Percentiles rank a stretch among this genome's conserved stretches.
Evolutionary conservation across 2,113 vertebrate genomes (phyloP).

Genomic region (Siniperca knerii): DNA sequence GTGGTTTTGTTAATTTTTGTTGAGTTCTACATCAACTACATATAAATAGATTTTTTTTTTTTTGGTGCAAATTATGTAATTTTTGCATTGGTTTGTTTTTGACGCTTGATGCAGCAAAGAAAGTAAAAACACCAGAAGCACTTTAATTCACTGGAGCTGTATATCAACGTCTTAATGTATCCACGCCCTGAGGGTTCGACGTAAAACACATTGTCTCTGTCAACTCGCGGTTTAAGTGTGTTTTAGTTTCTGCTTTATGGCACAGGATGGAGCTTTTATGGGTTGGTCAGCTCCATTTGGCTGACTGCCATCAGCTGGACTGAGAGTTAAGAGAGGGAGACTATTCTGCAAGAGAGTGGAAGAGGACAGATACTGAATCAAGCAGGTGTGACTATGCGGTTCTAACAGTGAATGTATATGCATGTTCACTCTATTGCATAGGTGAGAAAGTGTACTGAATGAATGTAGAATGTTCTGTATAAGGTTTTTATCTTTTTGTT

Average conservation of each 20-base stretch:
- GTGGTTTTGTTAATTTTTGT: too few species aligned
- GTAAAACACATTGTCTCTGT: conserved; percentile 71
- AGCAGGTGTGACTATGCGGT: conserved; percentile 31
- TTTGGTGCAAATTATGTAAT: too few species aligned
- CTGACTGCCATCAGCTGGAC: conserved; percentile 51
- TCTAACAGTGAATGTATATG: background rate
- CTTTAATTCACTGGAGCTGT: conserved; percentile 26
- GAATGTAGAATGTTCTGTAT: background rate
- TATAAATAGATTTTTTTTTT: too few species aligned
- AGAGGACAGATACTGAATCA: conserved; percentile 46
- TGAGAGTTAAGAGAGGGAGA: conserved; percentile 44
- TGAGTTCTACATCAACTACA: too few species aligned
- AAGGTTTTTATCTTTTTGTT: background rate
- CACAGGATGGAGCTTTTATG: conserved; percentile 73
- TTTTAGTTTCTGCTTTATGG: conserved; percentile 77
- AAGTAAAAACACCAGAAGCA: conserved; percentile 14
- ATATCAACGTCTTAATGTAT: conserved; percentile 55
- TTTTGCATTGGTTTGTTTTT: background rate
- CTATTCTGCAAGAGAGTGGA: conserved; percentile 17
- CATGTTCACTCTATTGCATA: background rate
- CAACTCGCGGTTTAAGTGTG: conserved; percentile 64
- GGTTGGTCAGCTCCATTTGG: conserved; percentile 60
- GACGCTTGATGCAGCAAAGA: conserved; percentile 15
- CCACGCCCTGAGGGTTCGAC: conserved; percentile 40
- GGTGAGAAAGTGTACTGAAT: conserved; percentile 8